Evolutionary conservation across 2,113 vertebrate genomes (phyloP).

Genomic region (Noctilio leporinus): DNA sequence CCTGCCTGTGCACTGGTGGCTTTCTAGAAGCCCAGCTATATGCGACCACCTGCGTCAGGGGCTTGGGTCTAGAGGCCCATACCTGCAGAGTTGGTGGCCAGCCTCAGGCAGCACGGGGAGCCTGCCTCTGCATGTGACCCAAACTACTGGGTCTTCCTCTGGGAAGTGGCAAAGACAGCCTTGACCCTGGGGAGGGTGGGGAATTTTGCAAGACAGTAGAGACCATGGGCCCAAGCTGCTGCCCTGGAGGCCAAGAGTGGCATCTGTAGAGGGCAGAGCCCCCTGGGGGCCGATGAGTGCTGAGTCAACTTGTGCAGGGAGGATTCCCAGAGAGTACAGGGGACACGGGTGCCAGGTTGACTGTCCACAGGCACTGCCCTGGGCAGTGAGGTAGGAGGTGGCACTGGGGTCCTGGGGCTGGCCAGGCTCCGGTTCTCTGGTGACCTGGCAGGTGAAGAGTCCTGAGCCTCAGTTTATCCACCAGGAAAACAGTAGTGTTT

Average conservation of each 20-base stretch:
- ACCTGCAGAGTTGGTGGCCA: not conserved
- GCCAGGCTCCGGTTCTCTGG: not conserved
- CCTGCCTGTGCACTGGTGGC: not conserved
- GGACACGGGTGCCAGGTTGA: not conserved
- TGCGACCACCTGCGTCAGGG: accelerated
- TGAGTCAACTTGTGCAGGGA: not conserved
- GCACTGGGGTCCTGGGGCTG: not conserved
- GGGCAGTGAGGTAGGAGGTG: not conserved
- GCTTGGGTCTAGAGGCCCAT: not conserved
- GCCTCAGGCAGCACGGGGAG: accelerated
- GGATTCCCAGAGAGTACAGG: not conserved
- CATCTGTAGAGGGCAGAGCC: not conserved
- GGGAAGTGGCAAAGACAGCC: not conserved
- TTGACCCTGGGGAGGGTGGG: not conserved
- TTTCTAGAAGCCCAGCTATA: not conserved
- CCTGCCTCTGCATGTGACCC: not conserved
- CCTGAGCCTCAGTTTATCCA: not conserved
- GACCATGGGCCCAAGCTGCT: accelerated
- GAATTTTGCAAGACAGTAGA: too few relatives aligned
- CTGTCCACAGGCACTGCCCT: not conserved
- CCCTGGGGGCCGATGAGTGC: accelerated
- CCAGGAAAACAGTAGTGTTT: not conserved
- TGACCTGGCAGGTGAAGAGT: not conserved
- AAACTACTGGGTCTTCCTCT: not conserved
- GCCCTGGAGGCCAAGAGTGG: not conserved